Conservation (phyloP, 2,888 invertebrate species). For the Orchesella flavescens region DNA sequence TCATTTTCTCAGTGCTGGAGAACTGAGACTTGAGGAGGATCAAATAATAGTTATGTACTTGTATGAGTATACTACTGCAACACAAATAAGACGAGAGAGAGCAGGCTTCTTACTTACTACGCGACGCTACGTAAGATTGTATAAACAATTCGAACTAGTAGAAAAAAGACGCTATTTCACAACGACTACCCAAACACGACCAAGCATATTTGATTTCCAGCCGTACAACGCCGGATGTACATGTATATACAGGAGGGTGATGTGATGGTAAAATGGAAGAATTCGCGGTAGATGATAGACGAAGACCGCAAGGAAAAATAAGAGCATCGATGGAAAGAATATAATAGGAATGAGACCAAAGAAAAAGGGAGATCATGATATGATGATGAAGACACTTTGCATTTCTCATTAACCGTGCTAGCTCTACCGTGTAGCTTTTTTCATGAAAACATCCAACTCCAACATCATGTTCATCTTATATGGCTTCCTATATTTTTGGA, state of each 20-base stretch:
- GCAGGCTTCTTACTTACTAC: neutral
- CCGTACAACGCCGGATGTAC: too few relatives aligned
- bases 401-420: slow-evolving; percentile 31
- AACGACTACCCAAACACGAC: neutral
- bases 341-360: neutral
- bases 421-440: slow-evolving; percentile 1
- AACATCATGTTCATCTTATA: too few relatives aligned
- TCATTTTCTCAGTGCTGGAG: neutral
- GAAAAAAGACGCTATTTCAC: neutral
- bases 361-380: neutral
- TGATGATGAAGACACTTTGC: slow-evolving; percentile 28
- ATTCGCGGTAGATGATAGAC: too few relatives aligned
- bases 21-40: neutral
- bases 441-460: neutral
- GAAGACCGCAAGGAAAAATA: too few relatives aligned
- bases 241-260: too few relatives aligned
- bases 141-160: too few relatives aligned
- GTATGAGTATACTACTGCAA: too few relatives aligned
- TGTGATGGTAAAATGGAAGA: too few relatives aligned
- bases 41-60: too few relatives aligned
- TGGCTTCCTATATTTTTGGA: too few relatives aligned
- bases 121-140: too few relatives aligned
- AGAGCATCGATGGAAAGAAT: too few relatives aligned
- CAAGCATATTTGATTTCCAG: neutral
- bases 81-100: neutral